Evolutionary conservation across 2,888 invertebrate species (phyloP), one percentile per base, ranked within the genome.

Genomic region (Nemotelus pantherinus): DNA sequence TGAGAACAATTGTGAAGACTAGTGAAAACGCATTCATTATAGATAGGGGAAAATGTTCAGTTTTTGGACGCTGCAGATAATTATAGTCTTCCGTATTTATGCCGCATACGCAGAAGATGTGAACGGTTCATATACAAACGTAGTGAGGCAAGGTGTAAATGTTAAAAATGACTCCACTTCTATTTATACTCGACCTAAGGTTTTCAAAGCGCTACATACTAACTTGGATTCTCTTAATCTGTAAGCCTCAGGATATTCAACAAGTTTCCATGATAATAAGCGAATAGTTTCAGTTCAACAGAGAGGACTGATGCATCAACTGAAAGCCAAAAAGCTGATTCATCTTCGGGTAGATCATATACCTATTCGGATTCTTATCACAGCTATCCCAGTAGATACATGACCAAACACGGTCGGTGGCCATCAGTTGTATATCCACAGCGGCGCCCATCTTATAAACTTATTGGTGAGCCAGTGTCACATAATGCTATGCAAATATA

Each of bases 171-270:
- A 10, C 0, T 10, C 65, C 2, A 25, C 2, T 1, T 3, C 55
- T 44, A 77, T 71, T 39, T 79, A 81, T 2, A 82, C 83, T 72
- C 84, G 84, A 70, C 86, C 86, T 2, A 84, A 85, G 75, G 84
- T 86, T 2, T 86, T 81, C 65, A 86, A 85, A 79, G 84, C 86
- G 1, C 77, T 86, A 0, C 85, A 86, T 80, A 83, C 85, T 81
- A 86, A 86, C 82, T 81, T 87, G 79, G 83, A 86, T 79, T 85
- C 83, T 80, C 86, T 86, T 0, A 84, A 83, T 81, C 83, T 82
- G 87, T 87, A 83, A 83, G 84, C 83, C 50, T 9, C 25, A 39
- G 75, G 4, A 1, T 41, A 57, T 41, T 57, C 43, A 64, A 63
- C 43, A 2, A 25, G 65, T 47, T 60, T 45, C 43, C 44, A 45